Evolutionary conservation across 2,113 vertebrate species (phyloP).

Genomic region (Bungarus multicinctus): DNA sequence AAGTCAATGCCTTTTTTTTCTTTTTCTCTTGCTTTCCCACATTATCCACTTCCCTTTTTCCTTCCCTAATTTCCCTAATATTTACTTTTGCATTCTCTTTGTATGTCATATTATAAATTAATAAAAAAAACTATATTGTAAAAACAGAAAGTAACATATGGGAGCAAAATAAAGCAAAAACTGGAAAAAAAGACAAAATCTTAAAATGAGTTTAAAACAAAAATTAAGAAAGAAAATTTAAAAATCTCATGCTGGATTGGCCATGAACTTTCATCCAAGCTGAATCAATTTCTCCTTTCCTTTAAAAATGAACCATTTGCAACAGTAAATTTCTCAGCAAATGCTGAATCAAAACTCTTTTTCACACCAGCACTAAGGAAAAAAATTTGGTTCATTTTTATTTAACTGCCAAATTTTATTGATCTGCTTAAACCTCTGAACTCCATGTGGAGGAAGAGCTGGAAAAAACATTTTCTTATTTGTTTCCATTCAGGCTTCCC

Average conservation of each 20-base stretch:
- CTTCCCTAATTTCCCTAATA: too few relatives aligned
- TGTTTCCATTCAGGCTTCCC: neutral
- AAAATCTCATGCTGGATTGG: neutral
- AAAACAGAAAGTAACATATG: neutral
- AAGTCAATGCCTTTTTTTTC: too few relatives aligned
- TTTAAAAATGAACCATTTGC: too few relatives aligned
- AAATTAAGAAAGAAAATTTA: neutral
- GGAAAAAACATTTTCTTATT: neutral
- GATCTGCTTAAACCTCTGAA: neutral
- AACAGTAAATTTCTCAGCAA: too few relatives aligned
- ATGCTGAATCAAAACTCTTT: too few relatives aligned
- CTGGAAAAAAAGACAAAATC: neutral
- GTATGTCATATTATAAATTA: too few relatives aligned
- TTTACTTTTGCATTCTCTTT: too few relatives aligned
- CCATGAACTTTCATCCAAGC: neutral
- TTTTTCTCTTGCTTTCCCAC: too few relatives aligned
- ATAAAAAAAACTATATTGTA: too few relatives aligned
- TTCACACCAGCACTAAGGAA: too few relatives aligned
- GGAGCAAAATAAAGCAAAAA: neutral
- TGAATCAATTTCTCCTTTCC: neutral
- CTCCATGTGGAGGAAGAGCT: neutral
- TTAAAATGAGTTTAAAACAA: neutral
- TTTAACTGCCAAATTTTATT: neutral
- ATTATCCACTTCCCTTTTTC: too few relatives aligned
- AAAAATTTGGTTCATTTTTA: neutral